Evolutionary conservation across 2,797 vertebrate genomes (phyloP), one percentile per base, ranked within the genome.

Genomic region (Delichon dasypus): DNA sequence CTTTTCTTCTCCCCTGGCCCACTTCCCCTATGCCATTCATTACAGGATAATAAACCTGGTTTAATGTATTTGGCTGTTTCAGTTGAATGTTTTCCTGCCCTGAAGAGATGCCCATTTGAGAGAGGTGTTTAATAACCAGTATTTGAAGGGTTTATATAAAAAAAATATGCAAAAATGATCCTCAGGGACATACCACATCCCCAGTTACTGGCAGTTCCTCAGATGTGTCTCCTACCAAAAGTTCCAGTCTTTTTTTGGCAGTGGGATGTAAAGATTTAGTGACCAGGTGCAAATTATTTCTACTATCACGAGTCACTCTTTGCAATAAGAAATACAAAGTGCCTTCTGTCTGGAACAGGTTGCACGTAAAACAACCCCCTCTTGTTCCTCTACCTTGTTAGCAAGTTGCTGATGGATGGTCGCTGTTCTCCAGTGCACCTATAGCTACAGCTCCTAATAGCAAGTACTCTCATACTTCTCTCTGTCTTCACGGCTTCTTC

Each of bases 241-340:
- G 54, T 84, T 62, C 51, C 67, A 53, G 42, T 60, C 55, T 71
- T 73, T 90, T 86, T 83, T 38, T 42, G 45, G 53, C 48, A 89
- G 22, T 32, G 25, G 44, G 55, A 89, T 42, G 45, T 72, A 91
- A 95, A 88, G 51, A 77, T 67, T 85, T 62, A 53, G 57, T 65
- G 30, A 73, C 16, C 4, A 3, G 3, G 15, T 68, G 25, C 18
- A 94, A 85, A 91, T 94, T 89, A 87, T 88, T 91, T 88, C 66
- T 94, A 21, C 58, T 72, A 17, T 44, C 48, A 40, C 64, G 88
- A 82, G 78, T 95, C 61, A 85, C 67, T 73, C 88, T 90, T 83
- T 90, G 22, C 82, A 93, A 88, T 53, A 44, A 91, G 83, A 96
- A 93, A 88, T 57, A 11, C 13, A 13, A 88, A 93, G 29, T 61